Evolutionary conservation across 1,140 invertebrate genomes (phyloP).

Genomic region (Hormaphis cornu): DNA sequence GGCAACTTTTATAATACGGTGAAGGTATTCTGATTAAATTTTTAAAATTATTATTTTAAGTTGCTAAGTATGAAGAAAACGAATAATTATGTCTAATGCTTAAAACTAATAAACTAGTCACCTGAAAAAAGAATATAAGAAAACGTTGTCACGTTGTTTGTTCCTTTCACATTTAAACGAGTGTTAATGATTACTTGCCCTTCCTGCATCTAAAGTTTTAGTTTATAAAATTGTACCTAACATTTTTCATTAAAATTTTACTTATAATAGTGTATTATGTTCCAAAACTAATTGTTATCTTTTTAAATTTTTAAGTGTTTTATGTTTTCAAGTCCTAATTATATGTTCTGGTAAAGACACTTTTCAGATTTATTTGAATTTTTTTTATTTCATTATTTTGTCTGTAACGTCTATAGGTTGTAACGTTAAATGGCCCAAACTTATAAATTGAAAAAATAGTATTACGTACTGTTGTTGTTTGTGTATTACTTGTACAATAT

Average conservation of each 20-base stretch:
- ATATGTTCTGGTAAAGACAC: too few relatives aligned
- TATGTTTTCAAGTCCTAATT: too few relatives aligned
- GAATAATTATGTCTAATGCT: neutral
- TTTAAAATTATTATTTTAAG: neutral
- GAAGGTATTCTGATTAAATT: neutral
- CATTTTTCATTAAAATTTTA: too few relatives aligned
- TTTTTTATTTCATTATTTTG: neutral
- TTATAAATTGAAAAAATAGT: too few relatives aligned
- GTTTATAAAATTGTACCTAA: too few relatives aligned
- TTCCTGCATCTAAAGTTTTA: neutral
- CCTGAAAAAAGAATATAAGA: neutral
- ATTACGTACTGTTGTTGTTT: neutral
- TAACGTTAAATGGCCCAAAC: too few relatives aligned
- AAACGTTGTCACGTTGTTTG: neutral
- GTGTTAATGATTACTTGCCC: neutral
- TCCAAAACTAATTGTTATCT: too few relatives aligned
- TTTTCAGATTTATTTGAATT: too few relatives aligned
- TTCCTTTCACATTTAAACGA: neutral
- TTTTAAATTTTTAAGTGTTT: too few relatives aligned
- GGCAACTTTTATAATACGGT: neutral
- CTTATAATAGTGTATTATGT: too few relatives aligned
- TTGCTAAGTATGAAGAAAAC: neutral
- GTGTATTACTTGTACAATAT: neutral
- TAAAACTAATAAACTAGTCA: constrained; percentile 8
- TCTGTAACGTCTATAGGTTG: neutral